Base-by-base conservation (phyloP, 2,888 invertebrate species). In the Cryptops parisi region DNA sequence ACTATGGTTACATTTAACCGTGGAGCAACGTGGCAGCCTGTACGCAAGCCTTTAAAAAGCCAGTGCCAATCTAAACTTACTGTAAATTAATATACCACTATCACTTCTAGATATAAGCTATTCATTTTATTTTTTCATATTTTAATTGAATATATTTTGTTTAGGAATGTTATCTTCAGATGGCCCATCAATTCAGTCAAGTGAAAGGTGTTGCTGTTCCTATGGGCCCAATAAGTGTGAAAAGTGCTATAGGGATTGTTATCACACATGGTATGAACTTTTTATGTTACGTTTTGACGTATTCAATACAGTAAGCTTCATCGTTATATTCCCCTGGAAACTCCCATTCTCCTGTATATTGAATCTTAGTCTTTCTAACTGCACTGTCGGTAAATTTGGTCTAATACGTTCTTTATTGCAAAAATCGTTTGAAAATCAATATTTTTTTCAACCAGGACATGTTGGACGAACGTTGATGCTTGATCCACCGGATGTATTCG, bases 401-500 rank as follows among this genome's bases (percentile, higher is more conserved):
- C n/a, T n/a, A n/a, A n/a, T n/a, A n/a, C n/a, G n/a, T n/a, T n/a
- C n/a, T n/a, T n/a, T n/a, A n/a, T n/a, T n/a, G n/a, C n/a, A n/a
- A n/a, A n/a, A n/a, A n/a, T n/a, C n/a, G n/a, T n/a, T n/a, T n/a
- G n/a, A n/a, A 9, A 46, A n/a, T n/a, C n/a, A 5, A 6, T 21
- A 21, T 48, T 50, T 9, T 39, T 9, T 46, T 23, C 43, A 22
- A 4, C 23, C 17, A 50, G 50, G 50, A 6, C 33, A 43, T 41
- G 26, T 50, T 12, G 50, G 50, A 19, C 21, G 21, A 6, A 12
- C 50, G 24, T 6, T 50, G 4, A 38, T 17, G 15, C n/a, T 5
- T 6, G 40, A 19, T 41, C 25, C 19, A 15, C 52, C 52, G n/a
- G 47, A 52, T 47, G 52, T 55, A 44, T 53, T 33, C 38, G 55